Evolutionary conservation across 2,888 invertebrate genomes (phyloP).

Genomic region (Macrophya annulata): DNA sequence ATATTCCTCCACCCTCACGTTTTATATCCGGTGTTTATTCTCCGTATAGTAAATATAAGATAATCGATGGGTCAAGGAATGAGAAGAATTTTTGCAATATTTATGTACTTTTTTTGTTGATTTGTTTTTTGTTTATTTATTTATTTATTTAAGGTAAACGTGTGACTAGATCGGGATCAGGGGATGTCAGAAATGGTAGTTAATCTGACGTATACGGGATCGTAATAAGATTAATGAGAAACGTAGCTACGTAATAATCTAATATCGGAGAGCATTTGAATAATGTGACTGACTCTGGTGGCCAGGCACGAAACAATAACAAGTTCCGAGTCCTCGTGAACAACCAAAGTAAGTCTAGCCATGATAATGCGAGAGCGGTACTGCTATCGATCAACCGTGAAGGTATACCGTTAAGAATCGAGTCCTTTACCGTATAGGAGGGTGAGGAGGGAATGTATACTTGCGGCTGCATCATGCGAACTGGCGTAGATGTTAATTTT

Average conservation of each 20-base stretch:
- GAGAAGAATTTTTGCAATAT: background rate
- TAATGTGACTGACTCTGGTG: conserved; percentile 58
- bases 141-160: background rate
- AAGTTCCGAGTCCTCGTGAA: conserved; percentile 54
- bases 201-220: conserved; percentile 33
- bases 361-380: conserved; percentile 59
- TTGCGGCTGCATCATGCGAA: conserved; percentile 50
- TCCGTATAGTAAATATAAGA: background rate
- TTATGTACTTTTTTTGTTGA: background rate
- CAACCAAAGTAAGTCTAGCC: conserved; percentile 53
- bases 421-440: conserved; percentile 32
- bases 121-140: background rate
- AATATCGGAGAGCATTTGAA: conserved; percentile 58
- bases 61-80: background rate
- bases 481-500: conserved; percentile 71
- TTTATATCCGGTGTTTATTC: background rate
- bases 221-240: conserved; percentile 61
- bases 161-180: conserved; percentile 41
- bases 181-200: conserved; percentile 37
- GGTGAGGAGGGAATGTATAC: background rate
- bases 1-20: background rate
- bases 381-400: conserved; percentile 59
- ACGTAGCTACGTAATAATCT: conserved; percentile 63
- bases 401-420: conserved; percentile 50
- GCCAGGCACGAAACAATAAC: conserved; percentile 60